These are phyloP conservation scores for Ophion ellenae DNA, from an alignment of 2,888 invertebrate species.

Conservation along the genomic window DNA sequence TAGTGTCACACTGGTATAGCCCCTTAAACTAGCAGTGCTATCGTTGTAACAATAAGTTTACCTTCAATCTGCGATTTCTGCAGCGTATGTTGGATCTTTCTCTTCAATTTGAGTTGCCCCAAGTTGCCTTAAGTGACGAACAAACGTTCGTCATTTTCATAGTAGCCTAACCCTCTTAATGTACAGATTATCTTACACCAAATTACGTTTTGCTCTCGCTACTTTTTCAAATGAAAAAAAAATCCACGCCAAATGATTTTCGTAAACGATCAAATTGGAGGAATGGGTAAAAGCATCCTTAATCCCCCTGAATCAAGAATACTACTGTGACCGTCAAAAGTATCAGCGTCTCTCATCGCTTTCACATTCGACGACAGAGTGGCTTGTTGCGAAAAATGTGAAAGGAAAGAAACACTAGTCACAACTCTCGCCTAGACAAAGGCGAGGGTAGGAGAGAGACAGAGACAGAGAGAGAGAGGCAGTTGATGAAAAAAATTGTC, in stretches of 20 bases:
- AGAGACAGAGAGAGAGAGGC: not conserved
- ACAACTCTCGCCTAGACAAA: constrained; percentile 5
- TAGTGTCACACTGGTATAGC: no score
- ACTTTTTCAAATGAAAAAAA: not conserved
- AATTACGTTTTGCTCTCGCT: not conserved
- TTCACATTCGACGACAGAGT: constrained; percentile 48
- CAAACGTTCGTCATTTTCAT: no score
- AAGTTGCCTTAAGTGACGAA: no score
- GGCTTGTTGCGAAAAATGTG: constrained; percentile 43
- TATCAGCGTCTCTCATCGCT: constrained; percentile 40
- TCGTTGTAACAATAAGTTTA: no score
- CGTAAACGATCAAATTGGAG: not conserved
- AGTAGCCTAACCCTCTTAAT: no score
- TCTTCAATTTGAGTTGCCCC: no score
- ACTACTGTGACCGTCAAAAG: constrained; percentile 35
- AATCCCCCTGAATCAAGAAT: not conserved
- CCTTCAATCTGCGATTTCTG: no score
- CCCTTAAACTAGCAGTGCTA: no score
- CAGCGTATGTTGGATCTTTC: no score
- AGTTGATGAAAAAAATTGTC: not conserved
- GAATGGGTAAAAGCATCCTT: not conserved
- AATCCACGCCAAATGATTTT: not conserved
- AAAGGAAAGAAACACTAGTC: constrained; percentile 32
- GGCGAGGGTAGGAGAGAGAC: constrained; percentile 12
- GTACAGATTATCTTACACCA: not conserved